phyloP scores from a whole-genome alignment of 2,888 invertebrate species.

The Heliconius sara region DNA sequence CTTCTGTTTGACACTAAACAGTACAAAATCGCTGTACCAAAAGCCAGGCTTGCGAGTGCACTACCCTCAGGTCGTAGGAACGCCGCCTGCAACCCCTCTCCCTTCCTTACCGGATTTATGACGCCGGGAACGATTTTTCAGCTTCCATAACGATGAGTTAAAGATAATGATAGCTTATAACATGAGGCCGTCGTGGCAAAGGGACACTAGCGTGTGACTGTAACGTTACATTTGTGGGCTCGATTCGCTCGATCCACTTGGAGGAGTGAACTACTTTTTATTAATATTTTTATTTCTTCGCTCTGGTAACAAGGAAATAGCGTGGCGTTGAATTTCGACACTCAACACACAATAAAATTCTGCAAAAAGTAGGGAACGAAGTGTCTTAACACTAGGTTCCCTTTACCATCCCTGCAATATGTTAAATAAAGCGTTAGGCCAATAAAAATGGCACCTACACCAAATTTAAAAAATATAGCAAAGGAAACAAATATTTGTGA shows the following conservation, averaged over 20 bases:
- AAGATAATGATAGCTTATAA: slow-evolving; percentile 25
- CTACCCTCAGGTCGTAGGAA: slow-evolving; percentile 17
- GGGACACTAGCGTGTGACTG: too few species aligned
- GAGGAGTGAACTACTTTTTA: too few species aligned
- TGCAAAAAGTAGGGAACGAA: background rate
- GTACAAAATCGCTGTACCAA: slow-evolving; percentile 12
- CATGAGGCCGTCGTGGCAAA: too few species aligned
- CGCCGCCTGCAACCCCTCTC: slow-evolving; percentile 33
- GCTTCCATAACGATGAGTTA: slow-evolving; percentile 35
- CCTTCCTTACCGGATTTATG: slow-evolving; percentile 30
- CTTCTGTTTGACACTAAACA: slow-evolving; percentile 19
- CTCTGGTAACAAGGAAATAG: too few species aligned
- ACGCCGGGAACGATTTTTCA: slow-evolving; percentile 37
- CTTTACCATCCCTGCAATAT: background rate
- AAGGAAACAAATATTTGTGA: too few species aligned
- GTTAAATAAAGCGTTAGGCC: background rate
- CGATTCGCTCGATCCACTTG: too few species aligned
- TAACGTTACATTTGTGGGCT: too few species aligned
- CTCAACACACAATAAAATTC: background rate
- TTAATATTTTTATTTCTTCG: too few species aligned
- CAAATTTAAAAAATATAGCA: too few species aligned
- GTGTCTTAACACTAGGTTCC: background rate
- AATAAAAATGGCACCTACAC: background rate
- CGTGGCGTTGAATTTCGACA: too few species aligned
- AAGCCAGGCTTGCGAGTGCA: slow-evolving; percentile 9